phyloP scores from a whole-genome alignment of 2,888 invertebrate species.

The Fragum sueziense region DNA sequence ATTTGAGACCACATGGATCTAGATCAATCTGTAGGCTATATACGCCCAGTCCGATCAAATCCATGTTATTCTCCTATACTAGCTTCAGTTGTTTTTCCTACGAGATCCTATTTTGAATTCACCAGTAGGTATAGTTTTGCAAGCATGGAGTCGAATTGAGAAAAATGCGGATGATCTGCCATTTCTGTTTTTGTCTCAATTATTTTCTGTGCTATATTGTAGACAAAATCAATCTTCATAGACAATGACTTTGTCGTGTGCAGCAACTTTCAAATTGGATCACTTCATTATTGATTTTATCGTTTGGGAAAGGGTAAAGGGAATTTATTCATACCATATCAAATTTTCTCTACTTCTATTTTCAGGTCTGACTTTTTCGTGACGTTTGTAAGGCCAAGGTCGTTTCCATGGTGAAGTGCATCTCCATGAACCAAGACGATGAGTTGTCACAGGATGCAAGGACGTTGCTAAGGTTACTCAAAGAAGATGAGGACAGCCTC shows the following conservation, averaged over 20 bases:
- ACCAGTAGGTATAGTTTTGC: not conserved
- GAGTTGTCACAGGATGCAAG: constrained; percentile 62
- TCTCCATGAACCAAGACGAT: constrained; percentile 58
- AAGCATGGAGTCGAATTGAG: not conserved
- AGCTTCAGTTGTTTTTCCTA: no score
- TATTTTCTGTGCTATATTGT: no score
- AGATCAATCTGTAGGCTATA: no score
- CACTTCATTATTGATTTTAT: not conserved
- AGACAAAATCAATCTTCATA: no score
- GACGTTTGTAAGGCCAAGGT: not conserved
- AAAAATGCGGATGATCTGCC: not conserved
- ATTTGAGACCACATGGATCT: no score
- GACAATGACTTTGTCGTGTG: not conserved
- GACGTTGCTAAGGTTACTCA: constrained; percentile 67
- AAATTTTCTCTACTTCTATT: no score
- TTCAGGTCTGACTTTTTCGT: not conserved
- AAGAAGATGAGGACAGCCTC: constrained; percentile 70
- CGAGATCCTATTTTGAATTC: no score
- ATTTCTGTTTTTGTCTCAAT: not conserved
- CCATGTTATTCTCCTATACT: no score
- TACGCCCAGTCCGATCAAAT: no score
- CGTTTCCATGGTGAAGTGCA: constrained; percentile 52
- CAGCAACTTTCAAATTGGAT: no score
- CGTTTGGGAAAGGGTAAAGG: no score
- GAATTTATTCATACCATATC: no score